These are phyloP conservation scores for Drosophila sucinea DNA, from an alignment of 1,140 invertebrate species.

Conservation along the genomic window DNA sequence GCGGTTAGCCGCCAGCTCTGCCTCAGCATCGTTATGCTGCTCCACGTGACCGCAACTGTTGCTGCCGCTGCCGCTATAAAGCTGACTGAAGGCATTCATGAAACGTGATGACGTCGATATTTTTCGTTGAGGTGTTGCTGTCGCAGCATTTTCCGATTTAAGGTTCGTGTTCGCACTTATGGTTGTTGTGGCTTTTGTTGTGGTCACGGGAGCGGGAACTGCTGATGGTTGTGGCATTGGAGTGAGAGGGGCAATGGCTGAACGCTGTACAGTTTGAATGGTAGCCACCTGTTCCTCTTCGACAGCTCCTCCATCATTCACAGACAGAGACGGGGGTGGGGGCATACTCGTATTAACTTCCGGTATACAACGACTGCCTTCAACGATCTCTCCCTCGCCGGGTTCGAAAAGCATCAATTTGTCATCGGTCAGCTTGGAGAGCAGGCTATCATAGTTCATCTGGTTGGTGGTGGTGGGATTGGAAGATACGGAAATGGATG, in stretches of 20 bases:
- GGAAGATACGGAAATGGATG: conserved; percentile 49
- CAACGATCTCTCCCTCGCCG: conserved; percentile 36
- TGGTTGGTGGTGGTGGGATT: conserved; percentile 26
- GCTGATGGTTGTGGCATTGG: conserved; percentile 27
- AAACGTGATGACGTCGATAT: conserved; percentile 82
- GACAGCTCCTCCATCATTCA: conserved; percentile 59
- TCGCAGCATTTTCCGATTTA: conserved; percentile 61
- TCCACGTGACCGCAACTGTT: conserved; percentile 55
- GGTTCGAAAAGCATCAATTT: conserved; percentile 69
- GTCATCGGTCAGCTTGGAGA: conserved; percentile 79
- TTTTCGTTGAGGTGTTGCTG: conserved; percentile 74
- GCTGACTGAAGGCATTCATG: conserved; percentile 81
- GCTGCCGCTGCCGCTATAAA: conserved; percentile 57
- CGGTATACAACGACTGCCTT: conserved; percentile 29
- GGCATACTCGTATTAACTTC: conserved; percentile 4
- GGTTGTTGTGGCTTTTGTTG: conserved; percentile 35
- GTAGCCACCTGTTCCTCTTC: conserved; percentile 77
- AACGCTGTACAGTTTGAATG: conserved; percentile 68
- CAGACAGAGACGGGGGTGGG: conserved; percentile 14
- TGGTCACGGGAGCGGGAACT: conserved; percentile 23
- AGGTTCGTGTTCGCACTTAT: conserved; percentile 53
- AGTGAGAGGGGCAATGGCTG: conserved; percentile 29
- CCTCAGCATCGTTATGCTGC: conserved; percentile 46
- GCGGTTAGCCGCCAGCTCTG: conserved; percentile 62
- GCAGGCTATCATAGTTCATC: conserved; percentile 82